Conservation (phyloP, 2,888 invertebrate genomes). For the Drosophila nigricruria region DNA sequence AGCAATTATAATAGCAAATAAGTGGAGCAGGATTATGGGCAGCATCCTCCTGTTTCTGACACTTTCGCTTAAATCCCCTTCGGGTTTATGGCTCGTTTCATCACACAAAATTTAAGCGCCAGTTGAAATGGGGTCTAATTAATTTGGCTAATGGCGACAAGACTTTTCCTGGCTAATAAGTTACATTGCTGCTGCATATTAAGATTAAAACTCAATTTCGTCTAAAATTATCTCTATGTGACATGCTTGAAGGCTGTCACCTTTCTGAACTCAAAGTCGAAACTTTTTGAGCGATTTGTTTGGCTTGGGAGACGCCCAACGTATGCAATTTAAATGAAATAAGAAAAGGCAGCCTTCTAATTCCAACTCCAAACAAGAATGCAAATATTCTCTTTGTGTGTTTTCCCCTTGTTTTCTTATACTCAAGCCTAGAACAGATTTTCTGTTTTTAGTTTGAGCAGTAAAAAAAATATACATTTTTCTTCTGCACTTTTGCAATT, state of each 20-base stretch:
- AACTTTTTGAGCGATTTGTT: neutral
- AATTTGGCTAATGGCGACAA: conserved; percentile 17
- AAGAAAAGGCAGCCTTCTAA: conserved; percentile 4
- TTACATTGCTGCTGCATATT: neutral
- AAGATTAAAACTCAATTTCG: conserved; percentile 5
- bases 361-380: neutral
- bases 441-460: conserved; percentile 13
- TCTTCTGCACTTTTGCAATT: conserved; percentile 15
- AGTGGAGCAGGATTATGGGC: conserved; percentile 37
- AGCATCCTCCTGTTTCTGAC: conserved; percentile 33
- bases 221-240: neutral
- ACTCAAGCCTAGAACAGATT: neutral
- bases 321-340: conserved; percentile 5
- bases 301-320: neutral
- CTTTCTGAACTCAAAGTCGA: neutral
- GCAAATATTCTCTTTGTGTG: conserved; percentile 7
- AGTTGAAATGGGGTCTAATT: conserved; percentile 20
- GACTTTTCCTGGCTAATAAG: neutral
- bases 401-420: neutral
- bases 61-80: conserved; percentile 12
- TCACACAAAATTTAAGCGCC: conserved; percentile 35
- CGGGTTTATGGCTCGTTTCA: conserved; percentile 22
- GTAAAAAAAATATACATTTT: conserved; percentile 15
- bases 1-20: conserved; percentile 10
- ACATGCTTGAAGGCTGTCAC: conserved; percentile 1